phyloP scores from a whole-genome alignment of 2,113 vertebrate species.

The Thalassoma bifasciatum region DNA sequence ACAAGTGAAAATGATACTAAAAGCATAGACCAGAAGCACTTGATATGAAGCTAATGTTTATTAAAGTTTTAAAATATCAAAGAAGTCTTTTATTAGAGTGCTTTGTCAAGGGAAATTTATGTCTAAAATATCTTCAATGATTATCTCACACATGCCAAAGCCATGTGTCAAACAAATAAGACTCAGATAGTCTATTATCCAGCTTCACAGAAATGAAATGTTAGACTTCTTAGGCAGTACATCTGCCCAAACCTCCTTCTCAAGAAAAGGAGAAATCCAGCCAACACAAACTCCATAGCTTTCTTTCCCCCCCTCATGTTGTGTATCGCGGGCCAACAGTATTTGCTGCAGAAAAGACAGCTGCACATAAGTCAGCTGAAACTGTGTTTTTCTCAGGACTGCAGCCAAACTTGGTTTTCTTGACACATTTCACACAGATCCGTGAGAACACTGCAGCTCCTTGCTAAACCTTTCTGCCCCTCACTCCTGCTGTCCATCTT shows the following conservation, averaged over 20 bases:
- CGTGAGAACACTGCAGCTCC: conserved; percentile 59
- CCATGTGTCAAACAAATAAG: conserved; percentile 6
- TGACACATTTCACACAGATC: conserved; percentile 39
- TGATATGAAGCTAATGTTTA: no score
- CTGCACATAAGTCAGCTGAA: conserved; percentile 2
- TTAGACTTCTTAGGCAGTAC: neutral
- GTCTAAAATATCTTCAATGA: conserved; percentile 1
- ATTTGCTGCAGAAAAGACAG: neutral
- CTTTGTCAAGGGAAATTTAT: conserved; percentile 50
- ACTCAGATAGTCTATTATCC: neutral
- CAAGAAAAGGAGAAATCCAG: neutral
- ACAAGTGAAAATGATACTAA: conserved; percentile 39
- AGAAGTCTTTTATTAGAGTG: neutral
- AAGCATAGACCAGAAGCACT: conserved; percentile 8
- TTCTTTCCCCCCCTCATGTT: neutral
- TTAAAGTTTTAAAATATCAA: no score
- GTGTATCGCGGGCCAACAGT: neutral
- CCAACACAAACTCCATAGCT: neutral
- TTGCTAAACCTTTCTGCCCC: conserved; percentile 29
- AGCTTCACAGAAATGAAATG: neutral
- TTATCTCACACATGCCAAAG: neutral
- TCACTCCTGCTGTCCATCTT: neutral
- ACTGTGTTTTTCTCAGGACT: conserved; percentile 12
- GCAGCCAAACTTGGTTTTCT: conserved; percentile 11
- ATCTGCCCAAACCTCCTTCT: neutral